A percentile compares a stretch with the other conserved stretches of the same genome.
phyloP scores from a whole-genome alignment of 2,888 invertebrate species.

The Lasioglossum villosulum region DNA sequence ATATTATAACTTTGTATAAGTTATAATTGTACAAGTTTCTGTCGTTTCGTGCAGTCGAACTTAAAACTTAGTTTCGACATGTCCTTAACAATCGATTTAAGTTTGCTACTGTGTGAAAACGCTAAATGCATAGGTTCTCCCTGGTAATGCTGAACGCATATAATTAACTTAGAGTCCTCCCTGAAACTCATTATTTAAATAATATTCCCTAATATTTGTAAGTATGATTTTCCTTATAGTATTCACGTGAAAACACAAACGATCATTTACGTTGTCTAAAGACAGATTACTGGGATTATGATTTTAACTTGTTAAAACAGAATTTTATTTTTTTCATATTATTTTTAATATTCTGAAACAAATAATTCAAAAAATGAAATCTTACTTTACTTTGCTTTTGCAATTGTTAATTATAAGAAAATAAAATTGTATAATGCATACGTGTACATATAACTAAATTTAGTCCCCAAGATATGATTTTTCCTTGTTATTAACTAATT shows the following conservation, averaged over 20 bases:
- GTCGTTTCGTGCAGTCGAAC: conserved; percentile 6
- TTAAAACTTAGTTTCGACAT: conserved; percentile 19
- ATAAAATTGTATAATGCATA: no score
- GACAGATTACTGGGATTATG: neutral
- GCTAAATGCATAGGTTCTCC: neutral
- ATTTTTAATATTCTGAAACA: neutral
- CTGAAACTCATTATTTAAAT: neutral
- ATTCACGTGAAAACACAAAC: neutral
- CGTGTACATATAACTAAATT: no score
- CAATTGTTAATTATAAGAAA: no score
- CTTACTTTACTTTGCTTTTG: neutral
- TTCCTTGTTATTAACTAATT: no score
- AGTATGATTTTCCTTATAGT: neutral
- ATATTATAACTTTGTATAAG: conserved; percentile 13
- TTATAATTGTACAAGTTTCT: conserved; percentile 40
- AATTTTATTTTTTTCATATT: no score
- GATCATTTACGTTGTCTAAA: neutral
- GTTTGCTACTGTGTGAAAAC: neutral
- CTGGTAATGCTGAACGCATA: neutral
- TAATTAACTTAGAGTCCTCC: neutral
- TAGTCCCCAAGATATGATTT: no score
- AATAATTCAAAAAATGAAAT: neutral
- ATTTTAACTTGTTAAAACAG: neutral
- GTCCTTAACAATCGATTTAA: conserved; percentile 8
- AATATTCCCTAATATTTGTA: neutral